A percentile compares a stretch with the other conserved stretches of the same genome.
Conservation (phyloP, 2,113 vertebrate genomes). For the Centropus unirufus region DNA sequence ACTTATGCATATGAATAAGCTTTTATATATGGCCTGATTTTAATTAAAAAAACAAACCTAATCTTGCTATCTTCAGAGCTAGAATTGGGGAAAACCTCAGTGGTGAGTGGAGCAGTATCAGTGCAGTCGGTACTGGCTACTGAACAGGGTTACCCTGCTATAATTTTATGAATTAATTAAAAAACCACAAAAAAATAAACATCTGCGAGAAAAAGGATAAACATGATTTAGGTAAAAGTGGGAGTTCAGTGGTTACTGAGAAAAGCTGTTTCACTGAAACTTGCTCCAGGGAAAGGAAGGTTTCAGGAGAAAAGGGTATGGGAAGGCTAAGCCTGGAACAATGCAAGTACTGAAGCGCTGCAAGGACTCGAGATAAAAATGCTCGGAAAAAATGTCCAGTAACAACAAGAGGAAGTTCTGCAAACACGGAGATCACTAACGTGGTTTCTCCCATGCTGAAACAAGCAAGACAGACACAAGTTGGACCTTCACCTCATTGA, state of each 20-base stretch:
- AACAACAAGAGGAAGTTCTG: background rate
- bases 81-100: background rate
- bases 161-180: background rate
- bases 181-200: background rate
- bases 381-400: background rate
- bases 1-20: conserved; percentile 15
- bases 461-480: background rate
- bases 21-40: background rate
- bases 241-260: background rate
- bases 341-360: background rate
- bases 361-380: background rate
- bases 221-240: background rate
- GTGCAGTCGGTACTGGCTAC: background rate
- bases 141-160: background rate
- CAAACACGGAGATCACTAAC: background rate
- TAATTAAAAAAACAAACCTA: background rate
- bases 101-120: background rate
- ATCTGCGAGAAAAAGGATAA: background rate
- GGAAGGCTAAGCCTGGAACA: background rate
- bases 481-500: background rate
- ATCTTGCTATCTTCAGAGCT: background rate
- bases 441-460: background rate
- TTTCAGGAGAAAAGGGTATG: background rate
- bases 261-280: background rate
- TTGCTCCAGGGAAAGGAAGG: background rate